Base-by-base conservation (phyloP, 2,888 invertebrate species). In the Rhagonycha lutea region DNA sequence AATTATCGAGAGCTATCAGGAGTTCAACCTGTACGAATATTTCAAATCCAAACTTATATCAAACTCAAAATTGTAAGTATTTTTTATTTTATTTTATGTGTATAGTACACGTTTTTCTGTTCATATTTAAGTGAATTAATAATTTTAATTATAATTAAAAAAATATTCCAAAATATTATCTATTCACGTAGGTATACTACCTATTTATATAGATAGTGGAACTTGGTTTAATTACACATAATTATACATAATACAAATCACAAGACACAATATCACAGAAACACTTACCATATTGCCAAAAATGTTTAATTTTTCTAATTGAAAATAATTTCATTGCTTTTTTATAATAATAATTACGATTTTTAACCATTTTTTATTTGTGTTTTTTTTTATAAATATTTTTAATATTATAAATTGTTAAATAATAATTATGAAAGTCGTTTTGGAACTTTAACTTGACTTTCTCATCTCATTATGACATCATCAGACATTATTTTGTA, bases 1-100 rank as follows among this genome's bases (percentile, higher is more conserved):
- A 88, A 83, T 83, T 87, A 80, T 85, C 85, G 71, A 86, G 83
- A 84, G 82, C 83, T 79, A 78, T 86, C 69, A 82, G 80, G 29
- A 84, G 85, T 77, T 85, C 69, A 80, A 84, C 23, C 72, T 80
- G 24, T 82, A 83, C 77, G 79, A 83, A 18, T 80, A 79, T 32
- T 70, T 79, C 71, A 71, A 77, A 47, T 68, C 80, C 68, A 60
- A 81, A 70, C 72, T 81, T 75, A 79, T 65, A 76, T 70, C 82
- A 82, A 76, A 80, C 79, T 65, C 81, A 85, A 74, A 84, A 84
- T 69, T 86, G 86, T 86, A 81, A 86, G 86, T 84, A 76, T 47
- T 32, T n/a, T 3, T 72, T 61, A n/a, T 4, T 63, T 63, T 47
- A 14, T 47, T 7, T 12, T 12, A n/a, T 26, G 26, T 7, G 26